A percentile compares a stretch with the other conserved stretches of the same genome.
These are phyloP conservation scores for Aproaerema taeniolella DNA, from an alignment of 2,888 invertebrate species.

Conservation along the genomic window DNA sequence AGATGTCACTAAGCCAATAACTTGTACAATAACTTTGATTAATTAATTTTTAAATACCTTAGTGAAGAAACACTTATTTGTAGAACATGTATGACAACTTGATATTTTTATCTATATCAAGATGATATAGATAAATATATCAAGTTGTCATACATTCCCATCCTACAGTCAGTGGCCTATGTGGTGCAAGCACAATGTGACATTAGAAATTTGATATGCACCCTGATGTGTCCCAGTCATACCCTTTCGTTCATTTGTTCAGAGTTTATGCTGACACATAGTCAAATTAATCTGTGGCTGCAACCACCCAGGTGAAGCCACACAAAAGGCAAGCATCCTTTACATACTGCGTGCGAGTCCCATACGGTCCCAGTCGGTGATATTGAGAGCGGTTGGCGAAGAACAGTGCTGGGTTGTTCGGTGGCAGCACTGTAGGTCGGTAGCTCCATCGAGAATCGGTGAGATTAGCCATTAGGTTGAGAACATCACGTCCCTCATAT, in stretches of 20 bases:
- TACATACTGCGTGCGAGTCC: conserved; percentile 76
- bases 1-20: conserved; percentile 45
- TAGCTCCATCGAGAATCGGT: conserved; percentile 74
- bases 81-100: neutral
- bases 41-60: no score
- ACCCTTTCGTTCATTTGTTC: conserved; percentile 57
- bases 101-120: neutral
- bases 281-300: conserved; percentile 63
- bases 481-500: conserved; percentile 75
- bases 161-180: no score
- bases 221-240: conserved; percentile 64
- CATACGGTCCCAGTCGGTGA: conserved; percentile 75
- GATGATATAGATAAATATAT: neutral
- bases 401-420: conserved; percentile 75
- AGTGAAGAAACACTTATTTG: neutral
- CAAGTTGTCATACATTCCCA: no score
- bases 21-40: conserved; percentile 24
- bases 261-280: conserved; percentile 40
- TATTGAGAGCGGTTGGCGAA: conserved; percentile 80
- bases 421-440: conserved; percentile 72
- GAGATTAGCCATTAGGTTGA: conserved; percentile 77
- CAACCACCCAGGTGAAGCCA: conserved; percentile 70
- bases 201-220: conserved; percentile 43
- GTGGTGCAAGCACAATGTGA: no score
- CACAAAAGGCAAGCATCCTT: conserved; percentile 71